Evolutionary conservation across 2,797 vertebrate genomes (phyloP).

Genomic region (Pyrrhura leucotis): DNA sequence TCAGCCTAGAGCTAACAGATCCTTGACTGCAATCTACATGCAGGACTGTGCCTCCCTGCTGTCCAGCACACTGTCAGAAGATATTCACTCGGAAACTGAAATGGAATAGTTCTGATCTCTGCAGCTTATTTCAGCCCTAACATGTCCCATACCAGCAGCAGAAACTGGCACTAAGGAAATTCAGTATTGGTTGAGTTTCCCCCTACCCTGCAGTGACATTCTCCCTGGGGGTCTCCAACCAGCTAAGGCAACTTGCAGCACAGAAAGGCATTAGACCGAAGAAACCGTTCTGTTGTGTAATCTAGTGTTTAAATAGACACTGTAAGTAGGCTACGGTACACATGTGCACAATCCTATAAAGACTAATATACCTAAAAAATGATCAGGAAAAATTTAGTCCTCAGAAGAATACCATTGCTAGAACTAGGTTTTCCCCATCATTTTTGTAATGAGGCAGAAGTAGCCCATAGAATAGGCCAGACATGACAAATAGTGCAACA

Average conservation of each 20-base stretch:
- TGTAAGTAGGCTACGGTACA: neutral
- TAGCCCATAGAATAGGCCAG: neutral
- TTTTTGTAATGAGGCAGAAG: neutral
- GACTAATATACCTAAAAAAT: neutral
- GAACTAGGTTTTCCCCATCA: neutral
- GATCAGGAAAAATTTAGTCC: neutral
- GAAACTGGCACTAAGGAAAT: neutral
- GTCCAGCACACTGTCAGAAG: neutral
- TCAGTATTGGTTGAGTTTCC: neutral
- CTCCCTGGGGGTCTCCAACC: neutral
- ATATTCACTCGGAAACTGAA: slow-evolving; percentile 9
- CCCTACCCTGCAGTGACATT: neutral
- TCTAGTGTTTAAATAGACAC: neutral
- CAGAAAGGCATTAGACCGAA: neutral
- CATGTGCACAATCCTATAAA: neutral
- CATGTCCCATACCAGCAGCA: neutral
- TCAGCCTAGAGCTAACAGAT: slow-evolving; percentile 25
- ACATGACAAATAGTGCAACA: neutral
- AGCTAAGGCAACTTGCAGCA: neutral
- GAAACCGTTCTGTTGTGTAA: neutral
- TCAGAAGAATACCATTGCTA: neutral
- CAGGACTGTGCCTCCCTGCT: neutral
- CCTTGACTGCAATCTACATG: neutral
- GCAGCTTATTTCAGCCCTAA: neutral
- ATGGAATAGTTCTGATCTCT: neutral